These are phyloP conservation scores for Pseudorhiza aurosa DNA, from an alignment of 30 jellyfish, hydroid and myxozoan species.

Conservation along the genomic window DNA sequence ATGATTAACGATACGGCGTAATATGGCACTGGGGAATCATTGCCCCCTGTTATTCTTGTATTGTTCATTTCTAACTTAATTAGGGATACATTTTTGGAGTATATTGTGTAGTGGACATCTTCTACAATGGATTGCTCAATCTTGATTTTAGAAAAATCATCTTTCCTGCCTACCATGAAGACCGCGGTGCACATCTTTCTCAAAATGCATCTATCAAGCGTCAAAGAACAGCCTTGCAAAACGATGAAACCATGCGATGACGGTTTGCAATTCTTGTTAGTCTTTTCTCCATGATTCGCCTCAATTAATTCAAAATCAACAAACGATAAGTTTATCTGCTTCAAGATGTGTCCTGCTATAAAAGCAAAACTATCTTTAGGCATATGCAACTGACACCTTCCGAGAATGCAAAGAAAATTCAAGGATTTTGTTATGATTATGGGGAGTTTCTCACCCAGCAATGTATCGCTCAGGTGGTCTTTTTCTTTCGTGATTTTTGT, in stretches of 20 bases:
- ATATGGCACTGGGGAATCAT: conserved; percentile 37
- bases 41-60: conserved; percentile 40
- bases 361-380: conserved; percentile 10
- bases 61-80: conserved; percentile 22
- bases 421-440: conserved; percentile 17
- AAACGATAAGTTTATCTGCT: conserved; percentile 17
- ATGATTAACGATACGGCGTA: conserved; percentile 67
- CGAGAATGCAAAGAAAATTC: conserved; percentile 26
- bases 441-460: neutral
- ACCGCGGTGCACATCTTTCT: conserved; percentile 61
- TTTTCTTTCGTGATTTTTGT: neutral
- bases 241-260: conserved; percentile 52
- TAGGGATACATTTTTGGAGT: conserved; percentile 34
- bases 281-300: neutral
- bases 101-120: conserved; percentile 47
- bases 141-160: conserved; percentile 11
- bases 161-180: neutral
- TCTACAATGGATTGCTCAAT: conserved; percentile 12
- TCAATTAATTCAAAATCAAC: conserved; percentile 9
- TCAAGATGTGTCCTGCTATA: neutral
- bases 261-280: conserved; percentile 59
- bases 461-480: neutral
- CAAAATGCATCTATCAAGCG: conserved; percentile 43
- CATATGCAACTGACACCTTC: neutral
- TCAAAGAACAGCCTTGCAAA: conserved; percentile 34